A percentile compares a stretch with the other conserved stretches of the same genome.
These are phyloP conservation scores for Etheostoma perlongum DNA, from an alignment of 2,797 vertebrate species.

Conservation along the genomic window DNA sequence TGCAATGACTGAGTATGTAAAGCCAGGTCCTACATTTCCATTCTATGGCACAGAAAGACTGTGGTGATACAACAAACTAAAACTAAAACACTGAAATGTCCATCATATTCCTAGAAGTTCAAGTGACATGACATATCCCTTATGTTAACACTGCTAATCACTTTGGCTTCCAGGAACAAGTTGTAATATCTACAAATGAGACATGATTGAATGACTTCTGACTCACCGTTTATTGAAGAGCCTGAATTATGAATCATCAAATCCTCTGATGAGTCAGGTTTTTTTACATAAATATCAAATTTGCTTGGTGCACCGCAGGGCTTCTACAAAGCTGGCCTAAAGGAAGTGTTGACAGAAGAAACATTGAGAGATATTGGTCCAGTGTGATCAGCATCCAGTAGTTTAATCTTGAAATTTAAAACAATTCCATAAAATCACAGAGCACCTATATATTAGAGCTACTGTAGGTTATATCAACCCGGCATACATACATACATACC, in stretches of 20 bases:
- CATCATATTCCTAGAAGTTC: slow-evolving; percentile 10
- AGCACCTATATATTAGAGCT: slow-evolving; percentile 60
- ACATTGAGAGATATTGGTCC: neutral
- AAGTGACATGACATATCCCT: neutral
- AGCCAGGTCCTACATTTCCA: neutral
- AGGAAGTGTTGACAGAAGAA: neutral
- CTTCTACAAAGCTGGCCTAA: neutral
- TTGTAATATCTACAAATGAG: slow-evolving; percentile 24
- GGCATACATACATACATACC: slow-evolving; percentile 19
- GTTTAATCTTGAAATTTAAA: slow-evolving; percentile 80
- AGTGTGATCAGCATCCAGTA: slow-evolving; percentile 53
- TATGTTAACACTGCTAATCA: neutral
- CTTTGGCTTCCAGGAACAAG: slow-evolving; percentile 33
- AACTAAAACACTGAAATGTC: neutral
- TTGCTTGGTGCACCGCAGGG: slow-evolving; percentile 5
- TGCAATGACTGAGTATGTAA: neutral
- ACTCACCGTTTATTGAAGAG: slow-evolving; percentile 22
- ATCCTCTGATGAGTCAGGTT: slow-evolving; percentile 36
- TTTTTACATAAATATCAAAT: slow-evolving; percentile 50
- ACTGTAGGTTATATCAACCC: slow-evolving; percentile 42
- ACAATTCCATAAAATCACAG: slow-evolving; percentile 77
- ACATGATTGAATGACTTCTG: slow-evolving; percentile 20
- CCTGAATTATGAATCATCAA: slow-evolving; percentile 42
- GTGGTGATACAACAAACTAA: neutral
- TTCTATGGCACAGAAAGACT: neutral